A percentile compares a stretch with the other conserved stretches of the same genome.
phyloP scores from a whole-genome alignment of 2,888 invertebrate species.

The Dastarcus helophoroides region DNA sequence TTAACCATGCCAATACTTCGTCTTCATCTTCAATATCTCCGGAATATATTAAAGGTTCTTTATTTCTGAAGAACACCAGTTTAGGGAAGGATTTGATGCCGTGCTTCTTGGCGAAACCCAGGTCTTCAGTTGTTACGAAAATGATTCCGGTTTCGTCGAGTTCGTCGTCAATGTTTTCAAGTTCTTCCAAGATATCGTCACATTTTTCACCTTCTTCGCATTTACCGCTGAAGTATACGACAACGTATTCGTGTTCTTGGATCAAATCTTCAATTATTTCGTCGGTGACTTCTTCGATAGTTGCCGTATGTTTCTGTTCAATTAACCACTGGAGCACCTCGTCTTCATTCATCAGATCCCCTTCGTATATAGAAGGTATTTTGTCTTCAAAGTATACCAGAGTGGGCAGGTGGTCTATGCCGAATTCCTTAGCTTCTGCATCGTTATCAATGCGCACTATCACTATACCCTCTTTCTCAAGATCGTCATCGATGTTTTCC shows the following conservation, averaged over 20 bases:
- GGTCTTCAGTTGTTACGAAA: slow-evolving; percentile 86
- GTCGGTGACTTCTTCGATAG: slow-evolving; percentile 89
- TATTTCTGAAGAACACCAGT: slow-evolving; percentile 82
- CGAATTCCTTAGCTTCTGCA: slow-evolving; percentile 81
- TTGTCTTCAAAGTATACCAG: slow-evolving; percentile 84
- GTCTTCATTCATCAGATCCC: slow-evolving; percentile 83
- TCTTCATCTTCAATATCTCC: slow-evolving; percentile 86
- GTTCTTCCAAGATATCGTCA: slow-evolving; percentile 70
- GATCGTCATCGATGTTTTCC: slow-evolving; percentile 85
- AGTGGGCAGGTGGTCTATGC: slow-evolving; percentile 77
- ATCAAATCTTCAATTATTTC: slow-evolving; percentile 78
- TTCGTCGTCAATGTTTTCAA: slow-evolving; percentile 89
- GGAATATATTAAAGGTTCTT: slow-evolving; percentile 70
- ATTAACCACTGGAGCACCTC: slow-evolving; percentile 84
- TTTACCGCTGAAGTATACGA: slow-evolving; percentile 85
- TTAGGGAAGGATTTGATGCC: slow-evolving; percentile 77
- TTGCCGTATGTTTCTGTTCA: slow-evolving; percentile 78
- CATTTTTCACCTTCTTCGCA: slow-evolving; percentile 83
- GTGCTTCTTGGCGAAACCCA: slow-evolving; percentile 66
- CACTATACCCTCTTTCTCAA: slow-evolving; percentile 81
- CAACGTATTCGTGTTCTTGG: slow-evolving; percentile 84
- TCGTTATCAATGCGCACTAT: slow-evolving; percentile 85
- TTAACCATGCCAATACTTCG: slow-evolving; percentile 82
- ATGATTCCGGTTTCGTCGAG: slow-evolving; percentile 86
- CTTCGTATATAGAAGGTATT: slow-evolving; percentile 84